Percentiles rank a stretch among this genome's conserved stretches.
Evolutionary conservation across 2,888 invertebrate species (phyloP).

Genomic region (Ornithoptera priamus): DNA sequence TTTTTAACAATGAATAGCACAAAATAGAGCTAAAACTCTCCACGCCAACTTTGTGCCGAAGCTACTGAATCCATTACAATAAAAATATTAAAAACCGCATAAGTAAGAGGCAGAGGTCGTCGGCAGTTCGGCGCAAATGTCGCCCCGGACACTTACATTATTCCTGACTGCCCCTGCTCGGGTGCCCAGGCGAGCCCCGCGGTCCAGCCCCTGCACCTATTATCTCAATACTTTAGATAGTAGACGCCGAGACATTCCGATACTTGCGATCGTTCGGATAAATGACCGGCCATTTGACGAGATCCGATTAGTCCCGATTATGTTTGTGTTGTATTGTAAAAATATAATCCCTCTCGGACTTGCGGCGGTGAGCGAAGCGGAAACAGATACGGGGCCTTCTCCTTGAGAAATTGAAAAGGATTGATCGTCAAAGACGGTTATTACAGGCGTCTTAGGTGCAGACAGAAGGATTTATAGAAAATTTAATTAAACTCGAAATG

Average conservation of each 20-base stretch:
- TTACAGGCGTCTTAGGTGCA: constrained; percentile 51
- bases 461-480: constrained; percentile 63
- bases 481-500: constrained; percentile 58
- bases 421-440: constrained; percentile 66
- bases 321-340: constrained; percentile 73
- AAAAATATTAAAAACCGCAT: constrained; percentile 83
- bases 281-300: constrained; percentile 75
- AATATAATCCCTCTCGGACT: constrained; percentile 65
- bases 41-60: constrained; percentile 45
- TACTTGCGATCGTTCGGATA: constrained; percentile 67
- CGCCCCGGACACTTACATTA: constrained; percentile 79
- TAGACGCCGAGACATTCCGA: constrained; percentile 65
- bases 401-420: constrained; percentile 62
- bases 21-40: constrained; percentile 33
- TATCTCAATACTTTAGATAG: constrained; percentile 80
- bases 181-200: constrained; percentile 36
- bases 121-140: constrained; percentile 80
- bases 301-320: constrained; percentile 79
- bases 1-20: neutral
- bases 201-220: constrained; percentile 64
- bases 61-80: constrained; percentile 80
- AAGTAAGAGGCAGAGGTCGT: constrained; percentile 78
- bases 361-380: constrained; percentile 49
- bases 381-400: constrained; percentile 42
- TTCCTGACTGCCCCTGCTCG: constrained; percentile 60